phyloP scores from a whole-genome alignment of 2,888 invertebrate species.

The Agrotis puta region DNA sequence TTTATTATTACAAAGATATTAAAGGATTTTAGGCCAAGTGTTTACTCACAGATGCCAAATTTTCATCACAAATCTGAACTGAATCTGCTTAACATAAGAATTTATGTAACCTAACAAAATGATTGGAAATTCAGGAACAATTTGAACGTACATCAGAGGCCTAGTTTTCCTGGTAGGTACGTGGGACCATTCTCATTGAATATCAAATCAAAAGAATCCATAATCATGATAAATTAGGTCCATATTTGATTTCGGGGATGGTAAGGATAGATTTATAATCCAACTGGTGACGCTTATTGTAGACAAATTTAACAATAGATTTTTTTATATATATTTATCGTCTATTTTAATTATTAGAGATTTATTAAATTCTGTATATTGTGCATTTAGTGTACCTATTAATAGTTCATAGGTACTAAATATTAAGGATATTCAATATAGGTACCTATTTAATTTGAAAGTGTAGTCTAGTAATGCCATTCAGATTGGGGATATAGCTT shows the following conservation, averaged over 20 bases:
- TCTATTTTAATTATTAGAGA: conserved; percentile 80
- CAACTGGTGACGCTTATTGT: conserved; percentile 89
- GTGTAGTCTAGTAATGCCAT: conserved; percentile 80
- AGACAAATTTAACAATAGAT: conserved; percentile 84
- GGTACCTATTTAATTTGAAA: conserved; percentile 68
- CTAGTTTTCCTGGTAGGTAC: conserved; percentile 85
- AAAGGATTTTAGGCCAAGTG: conserved; percentile 72
- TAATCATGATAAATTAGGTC: conserved; percentile 85
- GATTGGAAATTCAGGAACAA: conserved; percentile 45
- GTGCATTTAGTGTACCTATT: conserved; percentile 81
- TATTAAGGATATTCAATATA: conserved; percentile 69
- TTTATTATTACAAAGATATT: conserved; percentile 68
- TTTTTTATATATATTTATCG: conserved; percentile 85
- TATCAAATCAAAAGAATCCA: conserved; percentile 85
- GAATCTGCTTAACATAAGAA: conserved; percentile 55
- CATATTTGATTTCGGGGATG: conserved; percentile 82
- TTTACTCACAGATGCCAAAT: conserved; percentile 75
- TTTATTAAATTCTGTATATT: conserved; percentile 85
- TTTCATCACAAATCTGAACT: conserved; percentile 64
- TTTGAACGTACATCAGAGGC: conserved; percentile 75
- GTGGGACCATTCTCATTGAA: conserved; percentile 88
- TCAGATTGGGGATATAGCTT: conserved; percentile 93
- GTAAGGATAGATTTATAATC: conserved; percentile 81
- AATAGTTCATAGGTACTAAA: conserved; percentile 72
- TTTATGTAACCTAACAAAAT: conserved; percentile 59